Percentiles rank a stretch among this genome's conserved stretches.
phyloP scores from a whole-genome alignment of 2,888 invertebrate genomes.

The Helicoverpa assulta region DNA sequence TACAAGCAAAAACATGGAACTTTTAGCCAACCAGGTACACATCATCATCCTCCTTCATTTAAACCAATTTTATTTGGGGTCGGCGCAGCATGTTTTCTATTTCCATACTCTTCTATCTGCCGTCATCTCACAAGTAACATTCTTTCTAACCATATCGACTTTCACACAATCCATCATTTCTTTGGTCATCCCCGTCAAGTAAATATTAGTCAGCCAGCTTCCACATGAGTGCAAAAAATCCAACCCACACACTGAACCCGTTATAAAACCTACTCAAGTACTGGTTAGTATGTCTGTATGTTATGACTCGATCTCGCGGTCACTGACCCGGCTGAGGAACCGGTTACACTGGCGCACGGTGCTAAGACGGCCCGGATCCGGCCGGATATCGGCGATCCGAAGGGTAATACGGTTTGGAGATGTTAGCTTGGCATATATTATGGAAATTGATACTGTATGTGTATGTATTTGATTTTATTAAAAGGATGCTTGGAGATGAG shows the following conservation, averaged over 20 bases:
- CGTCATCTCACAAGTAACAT: too few species aligned
- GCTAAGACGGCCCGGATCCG: not conserved
- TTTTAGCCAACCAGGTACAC: not conserved
- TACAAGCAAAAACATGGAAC: not conserved
- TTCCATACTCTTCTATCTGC: too few species aligned
- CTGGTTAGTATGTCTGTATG: conserved; percentile 42
- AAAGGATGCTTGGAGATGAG: not conserved
- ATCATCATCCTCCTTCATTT: too few species aligned
- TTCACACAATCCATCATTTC: too few species aligned
- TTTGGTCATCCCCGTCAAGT: too few species aligned
- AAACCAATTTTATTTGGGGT: too few species aligned
- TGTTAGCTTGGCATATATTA: not conserved
- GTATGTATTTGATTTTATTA: not conserved
- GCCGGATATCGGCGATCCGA: conserved; percentile 1
- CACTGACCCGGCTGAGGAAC: conserved; percentile 31
- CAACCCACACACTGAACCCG: conserved; percentile 25
- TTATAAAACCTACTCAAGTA: conserved; percentile 17
- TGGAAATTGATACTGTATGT: not conserved
- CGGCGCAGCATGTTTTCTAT: too few species aligned
- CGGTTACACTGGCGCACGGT: conserved; percentile 23
- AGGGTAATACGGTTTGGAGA: conserved; percentile 1
- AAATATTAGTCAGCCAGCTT: too few species aligned
- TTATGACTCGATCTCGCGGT: conserved; percentile 36
- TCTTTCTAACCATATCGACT: too few species aligned
- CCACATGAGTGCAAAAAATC: not conserved